Percentiles rank a stretch among this genome's conserved stretches.
Conservation (phyloP, 2,888 invertebrate genomes). For the Parapristionchus giblindavisi region DNA sequence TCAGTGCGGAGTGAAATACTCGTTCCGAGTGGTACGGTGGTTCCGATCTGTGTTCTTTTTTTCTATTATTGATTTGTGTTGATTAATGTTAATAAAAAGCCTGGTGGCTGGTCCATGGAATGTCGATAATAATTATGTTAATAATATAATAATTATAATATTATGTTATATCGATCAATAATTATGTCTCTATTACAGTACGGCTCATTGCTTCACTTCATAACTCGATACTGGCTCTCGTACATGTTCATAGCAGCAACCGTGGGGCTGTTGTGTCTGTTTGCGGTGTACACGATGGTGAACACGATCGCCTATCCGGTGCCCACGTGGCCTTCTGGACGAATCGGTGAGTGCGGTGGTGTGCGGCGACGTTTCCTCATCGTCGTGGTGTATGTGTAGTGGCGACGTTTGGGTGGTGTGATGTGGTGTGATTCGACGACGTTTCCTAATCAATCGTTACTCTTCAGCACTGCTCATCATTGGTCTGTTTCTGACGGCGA, state of each 20-base stretch:
- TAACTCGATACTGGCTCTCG: slow-evolving; percentile 25
- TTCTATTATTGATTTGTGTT: background rate
- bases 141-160: no score
- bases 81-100: no score
- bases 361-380: background rate
- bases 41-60: no score
- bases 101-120: no score
- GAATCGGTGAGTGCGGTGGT: slow-evolving; percentile 11
- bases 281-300: slow-evolving; percentile 22
- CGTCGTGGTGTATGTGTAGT: no score
- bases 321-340: slow-evolving; percentile 1
- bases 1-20: slow-evolving; percentile 26
- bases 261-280: slow-evolving; percentile 15
- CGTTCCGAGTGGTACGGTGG: slow-evolving; percentile 20
- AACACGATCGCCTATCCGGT: background rate
- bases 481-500: slow-evolving; percentile 8
- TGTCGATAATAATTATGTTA: no score
- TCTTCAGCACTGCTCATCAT: slow-evolving; percentile 21
- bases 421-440: background rate
- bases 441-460: background rate
- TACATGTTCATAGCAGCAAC: slow-evolving; percentile 14
- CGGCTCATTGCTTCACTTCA: slow-evolving; percentile 19
- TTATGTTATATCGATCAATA: no score
- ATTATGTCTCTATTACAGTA: no score
- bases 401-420: no score